Evolutionary conservation across 2,888 invertebrate genomes (phyloP).

Genomic region (Drosophila mettleri): DNA sequence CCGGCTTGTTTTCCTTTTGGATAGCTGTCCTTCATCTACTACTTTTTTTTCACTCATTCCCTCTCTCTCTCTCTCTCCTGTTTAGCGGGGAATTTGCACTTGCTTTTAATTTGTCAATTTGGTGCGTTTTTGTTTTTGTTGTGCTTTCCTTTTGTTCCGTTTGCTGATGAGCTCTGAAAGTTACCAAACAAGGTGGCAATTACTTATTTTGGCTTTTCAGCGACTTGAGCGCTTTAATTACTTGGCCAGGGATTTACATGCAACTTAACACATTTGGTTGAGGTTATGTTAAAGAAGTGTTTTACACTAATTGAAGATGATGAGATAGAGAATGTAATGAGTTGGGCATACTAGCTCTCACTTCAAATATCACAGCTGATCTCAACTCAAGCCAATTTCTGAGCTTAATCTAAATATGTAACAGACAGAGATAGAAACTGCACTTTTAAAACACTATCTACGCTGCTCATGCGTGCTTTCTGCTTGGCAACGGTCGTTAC

Average conservation of each 20-base stretch:
- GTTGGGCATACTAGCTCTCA: too few species aligned
- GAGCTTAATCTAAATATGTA: neutral
- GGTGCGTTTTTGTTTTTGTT: slow-evolving; percentile 39
- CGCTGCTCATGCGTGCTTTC: neutral
- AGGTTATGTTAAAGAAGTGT: slow-evolving; percentile 1
- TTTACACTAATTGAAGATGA: neutral
- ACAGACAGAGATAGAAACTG: neutral
- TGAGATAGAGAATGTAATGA: neutral
- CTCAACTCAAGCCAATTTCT: too few species aligned
- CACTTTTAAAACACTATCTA: neutral
- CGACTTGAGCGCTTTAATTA: slow-evolving; percentile 68
- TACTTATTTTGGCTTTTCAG: slow-evolving; percentile 69
- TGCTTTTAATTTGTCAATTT: slow-evolving; percentile 79
- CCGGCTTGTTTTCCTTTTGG: slow-evolving; percentile 56
- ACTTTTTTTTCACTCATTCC: slow-evolving; percentile 36
- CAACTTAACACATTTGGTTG: slow-evolving; percentile 24
- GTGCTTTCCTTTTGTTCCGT: slow-evolving; percentile 26
- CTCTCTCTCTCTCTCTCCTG: too few species aligned
- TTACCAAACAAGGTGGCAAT: slow-evolving; percentile 77
- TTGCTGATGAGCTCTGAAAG: slow-evolving; percentile 71
- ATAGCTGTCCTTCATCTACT: slow-evolving; percentile 43
- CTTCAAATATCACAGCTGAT: too few species aligned
- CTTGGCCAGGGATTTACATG: slow-evolving; percentile 40
- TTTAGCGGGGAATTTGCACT: slow-evolving; percentile 60
- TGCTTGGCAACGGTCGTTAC: too few species aligned